A percentile compares a stretch with the other conserved stretches of the same genome.
phyloP scores from a whole-genome alignment of 2,113 vertebrate species.

The Chionis minor region DNA sequence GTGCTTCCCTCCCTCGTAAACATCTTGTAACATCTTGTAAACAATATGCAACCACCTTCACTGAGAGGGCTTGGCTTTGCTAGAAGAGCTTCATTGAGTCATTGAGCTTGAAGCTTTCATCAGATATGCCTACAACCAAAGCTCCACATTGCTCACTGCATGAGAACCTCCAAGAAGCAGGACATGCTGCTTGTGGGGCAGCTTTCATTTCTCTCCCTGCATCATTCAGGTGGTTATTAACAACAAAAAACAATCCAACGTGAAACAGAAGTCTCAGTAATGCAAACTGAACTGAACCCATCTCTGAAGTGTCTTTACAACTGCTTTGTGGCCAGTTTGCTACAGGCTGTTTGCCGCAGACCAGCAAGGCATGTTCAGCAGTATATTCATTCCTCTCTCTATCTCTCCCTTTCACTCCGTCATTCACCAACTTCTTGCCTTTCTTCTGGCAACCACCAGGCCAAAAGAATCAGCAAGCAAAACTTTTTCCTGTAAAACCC shows the following conservation, averaged over 20 bases:
- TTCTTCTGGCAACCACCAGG: background rate
- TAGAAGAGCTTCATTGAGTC: background rate
- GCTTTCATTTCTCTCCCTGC: background rate
- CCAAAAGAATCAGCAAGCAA: background rate
- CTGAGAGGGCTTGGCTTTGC: background rate
- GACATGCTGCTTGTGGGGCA: background rate
- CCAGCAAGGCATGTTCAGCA: background rate
- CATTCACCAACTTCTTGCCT: background rate
- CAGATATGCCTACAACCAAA: background rate
- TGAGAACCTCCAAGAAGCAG: background rate
- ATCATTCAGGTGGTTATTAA: background rate
- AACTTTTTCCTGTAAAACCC: background rate
- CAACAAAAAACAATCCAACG: background rate
- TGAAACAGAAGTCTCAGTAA: background rate
- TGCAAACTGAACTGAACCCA: background rate
- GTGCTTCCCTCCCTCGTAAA: background rate
- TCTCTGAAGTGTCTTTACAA: background rate
- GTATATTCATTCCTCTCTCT: background rate
- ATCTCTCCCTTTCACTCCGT: background rate
- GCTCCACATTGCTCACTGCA: fast-evolving
- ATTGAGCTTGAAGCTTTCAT: background rate
- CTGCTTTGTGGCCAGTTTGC: background rate
- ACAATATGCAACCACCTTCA: background rate
- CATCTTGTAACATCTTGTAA: background rate
- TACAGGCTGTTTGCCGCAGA: background rate